phyloP scores from a whole-genome alignment of 2,113 vertebrate genomes.

The Tragulus kanchil region DNA sequence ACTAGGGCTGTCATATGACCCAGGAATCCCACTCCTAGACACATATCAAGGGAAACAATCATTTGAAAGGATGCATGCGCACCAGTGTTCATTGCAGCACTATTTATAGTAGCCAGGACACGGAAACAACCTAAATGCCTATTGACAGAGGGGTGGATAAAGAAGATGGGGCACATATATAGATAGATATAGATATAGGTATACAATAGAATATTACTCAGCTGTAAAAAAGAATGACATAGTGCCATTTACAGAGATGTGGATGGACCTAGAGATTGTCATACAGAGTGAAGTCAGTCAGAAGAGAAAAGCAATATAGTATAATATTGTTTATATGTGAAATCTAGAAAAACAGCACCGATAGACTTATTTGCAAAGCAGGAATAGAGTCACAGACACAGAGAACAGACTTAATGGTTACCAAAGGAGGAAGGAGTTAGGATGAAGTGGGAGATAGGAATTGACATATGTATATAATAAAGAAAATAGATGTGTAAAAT shows the following conservation, averaged over 20 bases:
- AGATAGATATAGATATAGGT: too few relatives aligned
- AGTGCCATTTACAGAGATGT: not conserved
- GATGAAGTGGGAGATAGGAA: not conserved
- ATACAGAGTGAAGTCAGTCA: not conserved
- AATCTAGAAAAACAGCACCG: not conserved
- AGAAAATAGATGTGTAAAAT: not conserved
- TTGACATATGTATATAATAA: accelerated
- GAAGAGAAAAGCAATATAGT: not conserved
- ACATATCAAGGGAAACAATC: not conserved
- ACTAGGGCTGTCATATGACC: not conserved
- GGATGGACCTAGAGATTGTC: not conserved
- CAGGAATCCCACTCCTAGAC: not conserved
- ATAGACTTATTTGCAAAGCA: not conserved
- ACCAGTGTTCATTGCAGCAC: not conserved
- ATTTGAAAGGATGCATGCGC: not conserved
- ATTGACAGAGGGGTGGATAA: not conserved
- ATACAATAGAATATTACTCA: not conserved
- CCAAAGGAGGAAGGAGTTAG: not conserved
- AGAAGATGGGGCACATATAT: not conserved
- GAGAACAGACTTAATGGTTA: not conserved
- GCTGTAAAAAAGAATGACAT: not conserved
- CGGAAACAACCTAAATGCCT: not conserved
- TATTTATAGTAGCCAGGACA: not conserved
- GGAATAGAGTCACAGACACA: not conserved
- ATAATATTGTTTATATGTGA: not conserved